These are phyloP conservation scores for Ascaphus truei DNA, from an alignment of 2,113 vertebrate genomes.

Conservation along the genomic window DNA sequence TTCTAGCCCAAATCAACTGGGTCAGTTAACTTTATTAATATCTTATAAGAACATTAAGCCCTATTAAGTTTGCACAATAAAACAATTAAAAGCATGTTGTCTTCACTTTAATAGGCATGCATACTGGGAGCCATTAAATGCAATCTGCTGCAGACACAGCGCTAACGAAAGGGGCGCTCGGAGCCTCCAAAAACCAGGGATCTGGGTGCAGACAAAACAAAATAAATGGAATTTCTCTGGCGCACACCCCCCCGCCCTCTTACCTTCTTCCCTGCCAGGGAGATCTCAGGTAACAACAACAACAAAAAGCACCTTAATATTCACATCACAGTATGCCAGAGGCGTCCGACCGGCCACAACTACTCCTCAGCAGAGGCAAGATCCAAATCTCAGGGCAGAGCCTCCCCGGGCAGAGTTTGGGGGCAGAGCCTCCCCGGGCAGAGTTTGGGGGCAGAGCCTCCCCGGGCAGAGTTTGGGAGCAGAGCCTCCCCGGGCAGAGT, in stretches of 20 bases:
- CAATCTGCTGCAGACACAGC: neutral
- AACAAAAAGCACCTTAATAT: too few species aligned
- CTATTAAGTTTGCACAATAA: neutral
- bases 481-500: slow-evolving; percentile 48
- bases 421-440: slow-evolving; percentile 46
- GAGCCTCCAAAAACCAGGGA: neutral
- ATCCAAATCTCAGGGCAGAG: slow-evolving; percentile 2
- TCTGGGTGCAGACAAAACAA: neutral
- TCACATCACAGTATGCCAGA: neutral
- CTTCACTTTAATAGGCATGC: too few species aligned
- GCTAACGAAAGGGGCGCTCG: too few species aligned
- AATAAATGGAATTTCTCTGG: neutral
- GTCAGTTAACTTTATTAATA: neutral
- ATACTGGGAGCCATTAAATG: neutral
- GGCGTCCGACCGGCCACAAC: neutral
- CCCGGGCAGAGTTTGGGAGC: slow-evolving; percentile 47
- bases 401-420: slow-evolving; percentile 49
- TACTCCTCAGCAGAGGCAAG: neutral
- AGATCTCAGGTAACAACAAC: neutral
- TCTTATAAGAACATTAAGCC: neutral
- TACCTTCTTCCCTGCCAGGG: neutral
- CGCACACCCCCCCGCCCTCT: neutral
- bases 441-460: too few species aligned
- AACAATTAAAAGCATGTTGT: too few species aligned
- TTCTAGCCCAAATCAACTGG: neutral